Base-by-base conservation (phyloP, 2,888 invertebrate species). In the Andrena bicolor region DNA sequence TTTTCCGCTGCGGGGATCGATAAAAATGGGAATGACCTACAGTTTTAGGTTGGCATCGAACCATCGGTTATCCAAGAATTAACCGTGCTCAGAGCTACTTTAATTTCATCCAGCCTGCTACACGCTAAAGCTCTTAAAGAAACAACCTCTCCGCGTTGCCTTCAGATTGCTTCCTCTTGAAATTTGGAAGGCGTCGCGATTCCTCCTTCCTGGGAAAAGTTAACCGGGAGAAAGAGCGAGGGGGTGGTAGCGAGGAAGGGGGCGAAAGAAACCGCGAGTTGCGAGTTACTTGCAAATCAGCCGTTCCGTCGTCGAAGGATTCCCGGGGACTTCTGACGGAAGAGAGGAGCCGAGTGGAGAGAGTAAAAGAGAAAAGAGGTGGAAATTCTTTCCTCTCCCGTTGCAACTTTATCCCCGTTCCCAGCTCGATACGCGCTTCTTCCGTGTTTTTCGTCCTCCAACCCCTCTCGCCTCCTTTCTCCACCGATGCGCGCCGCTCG, bases 401-500 rank as follows among this genome's bases (percentile, higher is more conserved):
- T 56, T 32, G 32, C 8, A 20, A 16, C 26, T 28, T 30, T 5
- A 23, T 28, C 13, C 32, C 61, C 60, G 68, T 60, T 70, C 51
- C 65, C 35, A n/a, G n/a, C 8, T 8, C 48, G 60, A 51, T 30
- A 74, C 77, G 75, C 58, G 26, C 28, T 20, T 20, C 13, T 26
- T 16, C 49, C 30, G 10, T 20, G 35, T 51, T 10, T 60, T 23
- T 56, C 51, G 6, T 49, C 60, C 49, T 10, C 48, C 30, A 13
- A 51, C 13, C 64, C 4, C 28, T 41, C 41, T 23, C 5, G 41
- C 41, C 51, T 48, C 26, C 23, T 61, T 76, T 28, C 61, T 41
- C 63, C 13, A 8, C 16, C 85, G 84, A 23, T 88, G 90, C 90
- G 91, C 90, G 91, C 91, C 86, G 89, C 82, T 85, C 84, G 83